Base-by-base conservation (phyloP, 2,888 invertebrate species). In the Petrolisthes manimaculis region DNA sequence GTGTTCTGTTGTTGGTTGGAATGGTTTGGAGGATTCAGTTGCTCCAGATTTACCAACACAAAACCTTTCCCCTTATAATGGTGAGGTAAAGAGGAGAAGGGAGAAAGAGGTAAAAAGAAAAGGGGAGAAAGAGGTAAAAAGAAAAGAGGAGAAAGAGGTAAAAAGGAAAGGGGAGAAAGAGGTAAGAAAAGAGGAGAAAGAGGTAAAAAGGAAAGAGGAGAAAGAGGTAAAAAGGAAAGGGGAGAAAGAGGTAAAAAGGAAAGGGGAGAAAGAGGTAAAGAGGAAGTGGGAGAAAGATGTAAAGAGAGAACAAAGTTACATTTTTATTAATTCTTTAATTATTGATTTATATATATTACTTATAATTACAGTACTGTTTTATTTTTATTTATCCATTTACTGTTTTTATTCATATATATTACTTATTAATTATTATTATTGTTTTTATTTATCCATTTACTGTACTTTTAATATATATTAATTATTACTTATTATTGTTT, bases 41-140 rank as follows among this genome's bases (percentile, higher is more conserved):
- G n/a, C n/a, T n/a, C n/a, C n/a, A n/a, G n/a, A n/a, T n/a, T n/a
- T n/a, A n/a, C n/a, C n/a, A n/a, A n/a, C n/a, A n/a, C n/a, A n/a
- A n/a, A n/a, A n/a, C n/a, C n/a, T n/a, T n/a, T n/a, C n/a, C n/a
- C n/a, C n/a, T n/a, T n/a, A n/a, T n/a, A n/a, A n/a, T n/a, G 14
- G n/a, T 9, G 9, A 61, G 54, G 78, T n/a, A 54, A 53, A 53
- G 53, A 24, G n/a, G 9, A 54, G 53, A 8, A 24, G 51, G 5
- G 78, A 78, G 21, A n/a, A n/a, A 6, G 78, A 53, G 78, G 80
- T 80, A 61, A 61, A 6, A 61, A 14, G 61, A 61, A 14, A 61
- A n/a, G n/a, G 6, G 80, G 55, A 55, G 24, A 77, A 8, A 56
- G 80, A 56, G 54, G 24, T 18, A 24, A 56, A 80, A 77, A 6